Percentiles rank a stretch among this genome's conserved stretches.
These are phyloP conservation scores for Pterostichus madidus DNA, from an alignment of 2,888 invertebrate genomes.

Conservation along the genomic window DNA sequence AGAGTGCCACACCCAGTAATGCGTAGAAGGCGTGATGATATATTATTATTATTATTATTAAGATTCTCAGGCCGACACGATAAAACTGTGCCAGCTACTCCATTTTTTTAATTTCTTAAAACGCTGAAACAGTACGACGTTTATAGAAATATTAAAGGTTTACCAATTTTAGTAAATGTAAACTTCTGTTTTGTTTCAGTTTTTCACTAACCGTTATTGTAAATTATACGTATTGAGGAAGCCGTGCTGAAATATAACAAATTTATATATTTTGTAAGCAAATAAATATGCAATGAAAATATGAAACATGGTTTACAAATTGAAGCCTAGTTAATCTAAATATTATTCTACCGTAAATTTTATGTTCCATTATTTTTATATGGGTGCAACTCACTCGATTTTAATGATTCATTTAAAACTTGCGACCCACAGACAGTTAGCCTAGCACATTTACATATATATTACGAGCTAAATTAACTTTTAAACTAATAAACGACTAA, in stretches of 20 bases:
- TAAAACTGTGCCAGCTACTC: too few species aligned
- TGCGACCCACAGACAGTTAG: not conserved
- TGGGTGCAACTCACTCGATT: not conserved
- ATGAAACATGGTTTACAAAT: constrained; percentile 5
- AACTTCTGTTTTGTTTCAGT: too few species aligned
- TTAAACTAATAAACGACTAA: constrained; percentile 46
- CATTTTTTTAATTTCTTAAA: too few species aligned
- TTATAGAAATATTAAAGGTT: too few species aligned
- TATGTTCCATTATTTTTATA: constrained; percentile 9
- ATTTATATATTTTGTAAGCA: constrained; percentile 19
- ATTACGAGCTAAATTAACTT: constrained; percentile 41
- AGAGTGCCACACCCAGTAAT: too few species aligned
- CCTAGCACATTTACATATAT: constrained; percentile 24
- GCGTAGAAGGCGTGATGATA: too few species aligned
- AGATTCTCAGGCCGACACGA: too few species aligned
- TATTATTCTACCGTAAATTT: not conserved
- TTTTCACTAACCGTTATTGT: too few species aligned
- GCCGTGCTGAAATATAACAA: not conserved
- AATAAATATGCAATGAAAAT: constrained; percentile 8
- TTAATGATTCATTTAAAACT: not conserved
- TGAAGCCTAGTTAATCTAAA: not conserved
- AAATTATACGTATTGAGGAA: not conserved
- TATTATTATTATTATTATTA: too few species aligned
- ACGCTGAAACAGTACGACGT: too few species aligned
- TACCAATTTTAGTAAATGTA: too few species aligned